Evolutionary conservation across 2,888 invertebrate species (phyloP), one percentile per base, ranked within the genome.

Genomic region (Chloroclystis v-ata): DNA sequence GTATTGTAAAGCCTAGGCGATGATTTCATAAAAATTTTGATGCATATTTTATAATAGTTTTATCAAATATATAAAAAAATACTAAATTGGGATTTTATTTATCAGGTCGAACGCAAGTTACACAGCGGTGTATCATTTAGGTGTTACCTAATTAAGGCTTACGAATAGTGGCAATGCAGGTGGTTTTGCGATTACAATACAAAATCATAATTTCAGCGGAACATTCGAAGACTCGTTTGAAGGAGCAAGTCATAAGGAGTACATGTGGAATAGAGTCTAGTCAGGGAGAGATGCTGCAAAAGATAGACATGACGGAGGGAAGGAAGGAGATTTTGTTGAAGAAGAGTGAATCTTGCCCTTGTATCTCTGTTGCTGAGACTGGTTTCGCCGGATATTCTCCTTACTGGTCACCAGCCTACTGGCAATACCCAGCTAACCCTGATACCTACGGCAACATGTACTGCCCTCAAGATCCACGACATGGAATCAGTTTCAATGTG

Each of bases 121-220:
- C n/a, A n/a, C n/a, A n/a, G n/a, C n/a, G n/a, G n/a, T n/a, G n/a
- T n/a, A n/a, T n/a, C n/a, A 20, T 20, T 20, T 20, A 20, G 5
- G 20, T 20, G 20, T n/a, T n/a, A n/a, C 20, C 20, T 20, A 20
- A 5, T 5, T 20, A 20, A 20, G 20, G 5, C 14, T 14, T 33
- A 16, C 32, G 32, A 35, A 20, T n/a, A 35, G 14, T 33, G 33
- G 13, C 14, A 14, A 13, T n/a, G 9, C 20, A 35, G 16, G 33
- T 10, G 63, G 63, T 62, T 63, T 59, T 61, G 57, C 61, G 59
- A 69, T 66, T 68, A 76, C 61, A 74, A 63, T 48, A 65, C 54
- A 49, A 50, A 65, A 64, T 75, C 68, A 69, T 79, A 72, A 69
- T 82, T 82, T 81, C 82, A 82, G 82, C 74, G 47, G 72, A 65